Evolutionary conservation across 2,888 invertebrate genomes (phyloP), one percentile per base, ranked within the genome.

Genomic region (Hermodice carunculata): DNA sequence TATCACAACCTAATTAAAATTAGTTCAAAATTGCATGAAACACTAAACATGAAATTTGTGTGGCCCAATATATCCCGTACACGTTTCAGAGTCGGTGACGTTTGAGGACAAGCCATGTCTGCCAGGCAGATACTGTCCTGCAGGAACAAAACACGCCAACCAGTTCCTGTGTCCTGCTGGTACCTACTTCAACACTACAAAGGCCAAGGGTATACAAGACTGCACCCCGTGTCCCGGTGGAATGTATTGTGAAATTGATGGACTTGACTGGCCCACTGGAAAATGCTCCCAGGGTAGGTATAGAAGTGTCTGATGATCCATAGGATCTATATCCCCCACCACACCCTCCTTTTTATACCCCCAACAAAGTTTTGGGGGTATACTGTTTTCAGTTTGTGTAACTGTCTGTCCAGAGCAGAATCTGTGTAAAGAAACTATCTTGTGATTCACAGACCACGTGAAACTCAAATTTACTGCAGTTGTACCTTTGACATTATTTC

Each of bases 121-220:
- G 8, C 54, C 74, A 5, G 84, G 84, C 11, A 73, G 80, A 64
- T 81, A 81, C 72, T 83, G 83, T 60, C 81, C 80, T 29, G 72
- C 71, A 3, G 79, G 80, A 37, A 82, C 81, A 4, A 58, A 68
- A n/a, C 61, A 66, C 4, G 66, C 74, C 22, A 71, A 74, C 11
- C 73, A 79, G 73, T 77, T 71, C 69, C 78, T 81, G 6, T 83
- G 83, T 64, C 81, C 81, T 14, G 74, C 77, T 2, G 76, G 80
- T 31, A 79, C 82, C 19, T 82, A 73, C 74, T 80, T 76, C 70
- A 80, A 82, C 59, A 66, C 73, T 19, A 80, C 81, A 6, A 72
- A 75, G 70, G 78, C 78, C 8, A 73, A 75, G 11, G 70, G 74
- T 22, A 51, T 76, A 11, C 22, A 59, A 4, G 82, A 82, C 66